Evolutionary conservation across 2,113 vertebrate genomes (phyloP).

Genomic region (Aegypius monachus): DNA sequence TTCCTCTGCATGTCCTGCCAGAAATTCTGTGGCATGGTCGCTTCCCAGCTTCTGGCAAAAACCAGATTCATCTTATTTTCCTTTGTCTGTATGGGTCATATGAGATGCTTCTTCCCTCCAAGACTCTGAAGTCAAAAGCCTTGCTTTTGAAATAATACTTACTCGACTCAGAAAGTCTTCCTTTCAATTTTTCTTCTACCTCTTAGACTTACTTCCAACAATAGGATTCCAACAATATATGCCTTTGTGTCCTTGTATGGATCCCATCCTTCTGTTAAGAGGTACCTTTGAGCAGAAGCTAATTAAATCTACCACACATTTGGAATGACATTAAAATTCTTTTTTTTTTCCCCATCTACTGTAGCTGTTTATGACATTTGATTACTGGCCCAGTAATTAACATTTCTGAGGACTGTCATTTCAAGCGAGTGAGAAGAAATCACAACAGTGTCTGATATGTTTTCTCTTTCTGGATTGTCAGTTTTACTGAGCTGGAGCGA

Average conservation of each 20-base stretch:
- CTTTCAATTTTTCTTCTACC: background rate
- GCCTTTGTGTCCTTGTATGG: background rate
- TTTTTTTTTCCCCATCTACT: background rate
- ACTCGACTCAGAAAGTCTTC: background rate
- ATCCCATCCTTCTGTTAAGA: background rate
- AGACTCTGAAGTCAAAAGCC: background rate
- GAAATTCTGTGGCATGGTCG: background rate
- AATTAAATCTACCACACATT: background rate
- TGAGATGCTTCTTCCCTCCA: background rate
- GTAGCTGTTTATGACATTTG: background rate
- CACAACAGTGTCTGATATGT: background rate
- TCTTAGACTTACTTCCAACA: background rate
- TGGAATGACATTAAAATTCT: background rate
- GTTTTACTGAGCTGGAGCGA: background rate
- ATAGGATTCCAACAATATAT: background rate
- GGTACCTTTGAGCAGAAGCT: background rate
- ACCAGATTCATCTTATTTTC: background rate
- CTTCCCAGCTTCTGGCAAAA: background rate
- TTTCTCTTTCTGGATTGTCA: background rate
- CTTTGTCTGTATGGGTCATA: background rate
- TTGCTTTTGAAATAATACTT: background rate
- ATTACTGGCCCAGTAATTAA: slow-evolving; percentile 6
- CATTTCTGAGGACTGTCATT: background rate
- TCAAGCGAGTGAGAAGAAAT: background rate
- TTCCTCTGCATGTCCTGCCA: background rate